phyloP scores from a whole-genome alignment of 1,140 invertebrate species.

The Atta cephalotes region DNA sequence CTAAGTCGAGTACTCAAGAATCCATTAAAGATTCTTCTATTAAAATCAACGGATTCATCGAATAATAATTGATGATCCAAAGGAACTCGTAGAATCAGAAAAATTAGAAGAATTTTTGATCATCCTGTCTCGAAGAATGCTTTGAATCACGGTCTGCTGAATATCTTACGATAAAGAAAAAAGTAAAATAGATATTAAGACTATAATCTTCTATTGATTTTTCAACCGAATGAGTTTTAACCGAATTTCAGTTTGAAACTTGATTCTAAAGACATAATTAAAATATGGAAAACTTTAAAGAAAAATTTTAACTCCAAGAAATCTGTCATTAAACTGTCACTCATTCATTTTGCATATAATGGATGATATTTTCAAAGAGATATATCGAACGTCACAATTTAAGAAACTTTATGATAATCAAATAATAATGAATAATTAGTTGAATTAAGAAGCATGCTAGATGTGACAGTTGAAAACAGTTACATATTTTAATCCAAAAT shows the following conservation, averaged over 20 bases:
- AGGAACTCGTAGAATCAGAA: background rate
- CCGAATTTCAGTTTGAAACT: constrained; percentile 2
- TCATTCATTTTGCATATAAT: background rate
- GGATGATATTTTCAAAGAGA: background rate
- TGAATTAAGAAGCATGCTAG: background rate
- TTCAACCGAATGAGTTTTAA: background rate
- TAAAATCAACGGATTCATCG: background rate
- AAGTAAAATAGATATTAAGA: background rate
- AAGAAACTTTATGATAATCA: no score
- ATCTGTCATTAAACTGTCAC: background rate
- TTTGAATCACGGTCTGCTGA: background rate
- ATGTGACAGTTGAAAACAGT: background rate
- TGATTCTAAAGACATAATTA: background rate
- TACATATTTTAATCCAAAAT: background rate
- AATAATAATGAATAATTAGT: background rate
- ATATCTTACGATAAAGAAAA: background rate
- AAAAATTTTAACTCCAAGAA: background rate
- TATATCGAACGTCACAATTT: background rate
- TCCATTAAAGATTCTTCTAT: background rate
- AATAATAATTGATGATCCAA: background rate
- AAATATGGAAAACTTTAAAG: background rate
- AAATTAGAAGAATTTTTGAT: background rate
- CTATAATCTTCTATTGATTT: background rate
- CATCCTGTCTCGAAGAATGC: background rate
- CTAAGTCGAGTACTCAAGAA: background rate